Base-by-base conservation (phyloP, 2,888 invertebrate species). In the Agrochola lychnidis region DNA sequence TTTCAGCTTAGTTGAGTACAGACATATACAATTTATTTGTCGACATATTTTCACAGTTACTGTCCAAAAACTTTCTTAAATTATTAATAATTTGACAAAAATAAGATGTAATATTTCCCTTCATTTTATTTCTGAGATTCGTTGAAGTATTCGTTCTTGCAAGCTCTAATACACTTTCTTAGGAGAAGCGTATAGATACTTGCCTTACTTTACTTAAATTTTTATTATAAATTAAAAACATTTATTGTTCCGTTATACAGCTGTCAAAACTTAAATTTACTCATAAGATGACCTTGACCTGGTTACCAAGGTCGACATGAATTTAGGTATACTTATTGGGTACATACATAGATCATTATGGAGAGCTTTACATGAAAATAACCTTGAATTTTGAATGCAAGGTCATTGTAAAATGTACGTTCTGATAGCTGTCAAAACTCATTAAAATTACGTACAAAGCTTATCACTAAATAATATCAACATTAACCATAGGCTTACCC, bases 1-100 rank as follows among this genome's bases (percentile, higher is more conserved):
- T 91, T 91, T 88, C 83, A 88, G 88, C 87, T 87, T 85, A 75
- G 19, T 79, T 56, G 72, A 85, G 40, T 86, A 86, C 40, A 87
- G 76, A 86, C 80, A 70, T 81, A 74, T 67, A 78, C 9, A 64
- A 73, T 78, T 79, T 76, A 25, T 51, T n/a, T 76, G 19, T 56
- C 42, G 30, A 79, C 42, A 61, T 22, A 76, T 81, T 79, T 73
- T 57, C 12, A 63, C 19, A 59, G 40, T n/a, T 76, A 68, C 9
- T 56, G 40, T 66, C 16, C 42, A 53, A 62, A 66, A 66, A 25
- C 16, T 25, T 53, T 36, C 9, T 36, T 42, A 42, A n/a, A 45
- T 69, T 12, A 59, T 30, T 67, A 36, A n/a, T 45, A 2, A 56
- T 78, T 64, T 69, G 22, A n/a, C 56, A 61, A 56, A n/a, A 48